phyloP scores from a whole-genome alignment of 2,113 vertebrate species.

The Sitta europaea region DNA sequence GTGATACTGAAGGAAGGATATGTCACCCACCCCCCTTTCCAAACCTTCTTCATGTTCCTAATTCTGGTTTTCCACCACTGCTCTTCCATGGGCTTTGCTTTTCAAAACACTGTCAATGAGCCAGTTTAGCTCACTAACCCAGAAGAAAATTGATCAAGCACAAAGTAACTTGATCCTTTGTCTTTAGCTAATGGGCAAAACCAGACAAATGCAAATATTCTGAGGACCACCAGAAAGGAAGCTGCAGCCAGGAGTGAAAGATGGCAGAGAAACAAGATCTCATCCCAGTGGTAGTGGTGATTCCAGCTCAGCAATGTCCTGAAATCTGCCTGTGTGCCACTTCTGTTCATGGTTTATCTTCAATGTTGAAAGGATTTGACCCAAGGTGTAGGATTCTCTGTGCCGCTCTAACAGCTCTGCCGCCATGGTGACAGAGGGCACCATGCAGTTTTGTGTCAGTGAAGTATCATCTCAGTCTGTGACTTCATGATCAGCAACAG shows the following conservation, averaged over 20 bases:
- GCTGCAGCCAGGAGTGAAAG: neutral
- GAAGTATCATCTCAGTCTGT: neutral
- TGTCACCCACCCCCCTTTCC: neutral
- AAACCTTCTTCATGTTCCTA: neutral
- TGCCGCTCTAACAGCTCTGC: neutral
- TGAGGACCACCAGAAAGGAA: neutral
- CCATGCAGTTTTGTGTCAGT: accelerated
- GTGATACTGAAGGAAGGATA: neutral
- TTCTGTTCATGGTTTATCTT: neutral
- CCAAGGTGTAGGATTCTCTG: neutral
- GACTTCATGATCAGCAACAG: neutral
- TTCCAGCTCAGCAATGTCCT: neutral
- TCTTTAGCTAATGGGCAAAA: neutral
- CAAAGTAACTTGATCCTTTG: neutral
- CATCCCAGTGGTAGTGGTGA: neutral
- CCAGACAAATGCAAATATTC: neutral
- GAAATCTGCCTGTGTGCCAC: neutral
- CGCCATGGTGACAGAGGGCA: neutral
- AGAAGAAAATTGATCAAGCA: neutral
- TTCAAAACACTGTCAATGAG: neutral
- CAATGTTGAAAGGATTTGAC: neutral
- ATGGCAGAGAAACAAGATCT: neutral
- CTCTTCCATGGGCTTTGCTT: neutral
- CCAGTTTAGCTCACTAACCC: neutral
- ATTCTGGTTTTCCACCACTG: neutral